A percentile compares a stretch with the other conserved stretches of the same genome.
Conservation (phyloP, 2,113 vertebrate genomes). For the Chiloscyllium plagiosum region DNA sequence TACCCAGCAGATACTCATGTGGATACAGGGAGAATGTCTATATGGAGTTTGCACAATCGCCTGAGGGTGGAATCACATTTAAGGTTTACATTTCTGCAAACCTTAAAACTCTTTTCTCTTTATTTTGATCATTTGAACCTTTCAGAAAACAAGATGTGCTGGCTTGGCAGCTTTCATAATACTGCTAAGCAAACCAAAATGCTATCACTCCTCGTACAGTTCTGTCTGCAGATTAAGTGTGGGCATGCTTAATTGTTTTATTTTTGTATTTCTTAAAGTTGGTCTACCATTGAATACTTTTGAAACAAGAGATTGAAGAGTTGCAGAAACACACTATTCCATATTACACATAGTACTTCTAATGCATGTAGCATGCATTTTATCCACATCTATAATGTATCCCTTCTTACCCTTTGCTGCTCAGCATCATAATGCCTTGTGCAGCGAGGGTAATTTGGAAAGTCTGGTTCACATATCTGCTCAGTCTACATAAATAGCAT, state of each 20-base stretch:
- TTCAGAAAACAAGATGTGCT: background rate
- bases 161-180: background rate
- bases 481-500: background rate
- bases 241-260: background rate
- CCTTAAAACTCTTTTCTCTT: background rate
- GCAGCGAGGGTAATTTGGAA: background rate
- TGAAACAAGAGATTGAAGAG: background rate
- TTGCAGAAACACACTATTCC: background rate
- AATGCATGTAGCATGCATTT: background rate
- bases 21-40: too few species aligned
- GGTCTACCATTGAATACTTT: background rate
- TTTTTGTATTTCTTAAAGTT: background rate
- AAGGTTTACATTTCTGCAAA: background rate
- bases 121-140: background rate
- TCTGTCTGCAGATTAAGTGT: background rate
- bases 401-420: background rate
- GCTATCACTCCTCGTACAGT: background rate
- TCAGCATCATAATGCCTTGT: background rate
- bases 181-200: background rate
- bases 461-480: background rate
- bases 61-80: too few species aligned
- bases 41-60: too few species aligned
- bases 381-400: background rate
- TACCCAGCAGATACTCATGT: too few species aligned
- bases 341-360: background rate